These are phyloP conservation scores for Chromobotia macracanthus DNA, from an alignment of 2,797 vertebrate species.

Conservation along the genomic window DNA sequence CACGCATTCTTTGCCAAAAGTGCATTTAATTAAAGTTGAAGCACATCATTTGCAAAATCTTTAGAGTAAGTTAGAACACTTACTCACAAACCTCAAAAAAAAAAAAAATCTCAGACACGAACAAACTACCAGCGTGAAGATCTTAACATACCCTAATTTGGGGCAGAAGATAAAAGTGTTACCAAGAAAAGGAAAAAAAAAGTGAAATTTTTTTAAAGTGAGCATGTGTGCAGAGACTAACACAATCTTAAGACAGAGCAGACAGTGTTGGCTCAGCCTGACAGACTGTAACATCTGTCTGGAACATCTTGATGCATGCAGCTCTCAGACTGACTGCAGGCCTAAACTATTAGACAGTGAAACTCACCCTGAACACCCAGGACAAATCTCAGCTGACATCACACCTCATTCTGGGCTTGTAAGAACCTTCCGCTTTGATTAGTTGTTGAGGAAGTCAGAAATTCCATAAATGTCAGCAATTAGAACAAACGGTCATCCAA, in stretches of 20 bases:
- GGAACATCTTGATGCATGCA: not conserved
- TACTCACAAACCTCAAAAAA: not conserved
- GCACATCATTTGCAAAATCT: conserved; percentile 4
- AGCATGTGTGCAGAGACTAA: too few relatives aligned
- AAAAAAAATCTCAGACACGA: conserved; percentile 22
- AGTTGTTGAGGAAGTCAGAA: too few relatives aligned
- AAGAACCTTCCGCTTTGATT: too few relatives aligned
- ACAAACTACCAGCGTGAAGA: not conserved
- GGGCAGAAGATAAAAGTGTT: conserved; percentile 8
- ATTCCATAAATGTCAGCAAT: too few relatives aligned
- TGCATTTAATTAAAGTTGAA: conserved; percentile 16
- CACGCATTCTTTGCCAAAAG: not conserved
- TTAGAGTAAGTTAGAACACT: too few relatives aligned
- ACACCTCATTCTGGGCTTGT: not conserved
- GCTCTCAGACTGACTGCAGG: conserved; percentile 8
- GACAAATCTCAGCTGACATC: conserved; percentile 30
- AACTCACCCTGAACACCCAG: not conserved
- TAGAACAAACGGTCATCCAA: too few relatives aligned
- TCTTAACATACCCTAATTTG: conserved; percentile 12
- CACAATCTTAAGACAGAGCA: too few relatives aligned
- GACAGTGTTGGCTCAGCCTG: not conserved
- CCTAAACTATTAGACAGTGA: conserved; percentile 21
- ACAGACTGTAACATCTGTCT: conserved; percentile 13
- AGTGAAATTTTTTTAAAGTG: not conserved
- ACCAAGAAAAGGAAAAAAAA: not conserved